phyloP scores from a whole-genome alignment of 2,797 vertebrate genomes.

The Cygnus olor region DNA sequence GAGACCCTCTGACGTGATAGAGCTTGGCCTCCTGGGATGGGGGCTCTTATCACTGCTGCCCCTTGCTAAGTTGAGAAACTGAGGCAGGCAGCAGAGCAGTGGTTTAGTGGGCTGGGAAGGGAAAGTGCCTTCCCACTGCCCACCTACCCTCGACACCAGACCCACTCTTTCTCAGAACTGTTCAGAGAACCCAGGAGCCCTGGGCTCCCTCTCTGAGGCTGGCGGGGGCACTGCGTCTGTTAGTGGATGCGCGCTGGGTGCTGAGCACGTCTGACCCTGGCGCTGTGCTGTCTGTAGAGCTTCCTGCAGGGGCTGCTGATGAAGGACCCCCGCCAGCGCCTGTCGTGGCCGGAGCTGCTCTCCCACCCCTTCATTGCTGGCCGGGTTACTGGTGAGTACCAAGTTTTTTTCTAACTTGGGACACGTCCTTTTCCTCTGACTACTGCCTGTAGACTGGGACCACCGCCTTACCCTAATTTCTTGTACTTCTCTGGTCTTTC shows the following conservation, averaged over 20 bases:
- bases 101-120: not conserved
- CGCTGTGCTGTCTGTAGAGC: conserved; percentile 77
- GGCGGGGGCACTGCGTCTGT: not conserved
- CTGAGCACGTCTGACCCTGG: not conserved
- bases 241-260: not conserved
- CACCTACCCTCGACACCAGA: not conserved
- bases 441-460: not conserved
- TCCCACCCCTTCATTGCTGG: conserved; percentile 93
- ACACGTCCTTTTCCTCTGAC: not conserved
- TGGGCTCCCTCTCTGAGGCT: not conserved
- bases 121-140: not conserved
- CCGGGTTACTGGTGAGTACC: conserved; percentile 85
- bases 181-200: not conserved
- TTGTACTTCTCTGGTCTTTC: not conserved
- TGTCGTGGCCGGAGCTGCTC: conserved; percentile 93
- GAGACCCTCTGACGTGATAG: not conserved
- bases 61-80: not conserved
- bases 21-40: not conserved
- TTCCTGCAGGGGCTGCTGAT: conserved; percentile 94
- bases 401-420: not conserved
- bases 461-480: not conserved
- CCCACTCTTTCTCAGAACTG: not conserved
- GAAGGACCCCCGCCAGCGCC: conserved; percentile 90
- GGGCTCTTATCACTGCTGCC: not conserved
- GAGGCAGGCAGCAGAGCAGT: not conserved